Percentiles rank a stretch among this genome's conserved stretches.
Conservation (phyloP, 1,140 invertebrate genomes). For the Leguminivora glycinivorella region DNA sequence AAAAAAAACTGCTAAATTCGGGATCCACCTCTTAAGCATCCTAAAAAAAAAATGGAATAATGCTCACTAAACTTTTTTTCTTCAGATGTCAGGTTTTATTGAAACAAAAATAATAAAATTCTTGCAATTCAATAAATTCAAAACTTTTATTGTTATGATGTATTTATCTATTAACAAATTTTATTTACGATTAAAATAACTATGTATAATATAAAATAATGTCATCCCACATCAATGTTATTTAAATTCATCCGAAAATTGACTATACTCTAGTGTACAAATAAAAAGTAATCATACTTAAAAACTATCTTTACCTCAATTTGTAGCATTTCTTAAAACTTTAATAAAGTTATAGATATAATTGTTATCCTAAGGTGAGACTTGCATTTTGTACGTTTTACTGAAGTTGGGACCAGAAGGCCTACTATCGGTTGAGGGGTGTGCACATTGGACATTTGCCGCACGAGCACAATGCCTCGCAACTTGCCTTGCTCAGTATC, state of each 20-base stretch:
- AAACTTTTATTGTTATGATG: slow-evolving; percentile 32
- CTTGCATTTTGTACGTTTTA: background rate
- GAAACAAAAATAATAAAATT: slow-evolving; percentile 31
- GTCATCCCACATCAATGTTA: slow-evolving; percentile 1
- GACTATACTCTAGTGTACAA: slow-evolving; percentile 5
- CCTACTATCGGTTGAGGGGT: no score
- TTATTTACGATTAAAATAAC: slow-evolving; percentile 22
- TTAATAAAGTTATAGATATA: background rate
- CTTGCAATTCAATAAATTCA: slow-evolving; percentile 28
- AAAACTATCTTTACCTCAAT: background rate
- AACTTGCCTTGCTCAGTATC: no score
- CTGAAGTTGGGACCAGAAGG: background rate
- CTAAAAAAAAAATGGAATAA: no score
- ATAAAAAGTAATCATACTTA: slow-evolving; percentile 25
- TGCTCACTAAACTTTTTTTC: background rate
- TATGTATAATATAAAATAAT: slow-evolving; percentile 16
- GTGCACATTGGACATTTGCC: no score
- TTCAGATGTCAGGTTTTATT: slow-evolving; percentile 1
- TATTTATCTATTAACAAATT: slow-evolving; percentile 20
- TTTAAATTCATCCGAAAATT: slow-evolving; percentile 20
- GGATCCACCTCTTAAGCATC: no score
- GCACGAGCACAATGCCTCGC: no score
- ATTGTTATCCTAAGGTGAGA: background rate
- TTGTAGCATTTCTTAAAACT: slow-evolving; percentile 16
- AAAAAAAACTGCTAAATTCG: no score